phyloP scores from a whole-genome alignment of 2,113 vertebrate species.

The Catharus fuscescens region DNA sequence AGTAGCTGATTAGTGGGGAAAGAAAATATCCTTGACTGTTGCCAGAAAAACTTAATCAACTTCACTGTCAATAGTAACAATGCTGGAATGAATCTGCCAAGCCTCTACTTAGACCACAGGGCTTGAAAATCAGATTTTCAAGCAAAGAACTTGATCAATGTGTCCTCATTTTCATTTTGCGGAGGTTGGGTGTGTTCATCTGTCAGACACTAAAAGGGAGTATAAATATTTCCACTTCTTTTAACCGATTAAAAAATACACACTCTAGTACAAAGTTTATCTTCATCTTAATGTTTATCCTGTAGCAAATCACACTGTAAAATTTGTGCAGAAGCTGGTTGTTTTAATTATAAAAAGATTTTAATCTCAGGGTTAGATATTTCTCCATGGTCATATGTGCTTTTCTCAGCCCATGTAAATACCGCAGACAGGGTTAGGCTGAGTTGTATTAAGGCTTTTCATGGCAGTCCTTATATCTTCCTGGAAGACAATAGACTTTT shows the following conservation, averaged over 20 bases:
- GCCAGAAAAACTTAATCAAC: conserved; percentile 38
- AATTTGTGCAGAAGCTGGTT: background rate
- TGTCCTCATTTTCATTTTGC: background rate
- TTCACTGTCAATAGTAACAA: conserved; percentile 20
- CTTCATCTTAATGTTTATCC: background rate
- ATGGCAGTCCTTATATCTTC: background rate
- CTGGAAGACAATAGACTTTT: background rate
- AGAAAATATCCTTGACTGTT: conserved; percentile 36
- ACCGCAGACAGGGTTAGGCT: background rate
- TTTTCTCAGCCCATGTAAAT: background rate
- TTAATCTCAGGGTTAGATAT: background rate
- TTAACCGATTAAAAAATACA: background rate
- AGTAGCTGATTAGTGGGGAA: background rate
- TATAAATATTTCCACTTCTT: background rate
- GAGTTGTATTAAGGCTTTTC: background rate
- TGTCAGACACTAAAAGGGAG: background rate
- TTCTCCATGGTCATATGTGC: background rate
- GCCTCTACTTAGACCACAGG: background rate
- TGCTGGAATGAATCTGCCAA: background rate
- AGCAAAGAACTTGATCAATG: background rate
- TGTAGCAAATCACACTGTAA: background rate
- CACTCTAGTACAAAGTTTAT: background rate
- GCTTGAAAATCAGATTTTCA: background rate
- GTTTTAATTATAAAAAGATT: background rate
- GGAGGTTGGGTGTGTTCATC: background rate